A percentile compares a stretch with the other conserved stretches of the same genome.
Evolutionary conservation across 1,140 invertebrate species (phyloP).

Genomic region (Eumeta japonica): DNA sequence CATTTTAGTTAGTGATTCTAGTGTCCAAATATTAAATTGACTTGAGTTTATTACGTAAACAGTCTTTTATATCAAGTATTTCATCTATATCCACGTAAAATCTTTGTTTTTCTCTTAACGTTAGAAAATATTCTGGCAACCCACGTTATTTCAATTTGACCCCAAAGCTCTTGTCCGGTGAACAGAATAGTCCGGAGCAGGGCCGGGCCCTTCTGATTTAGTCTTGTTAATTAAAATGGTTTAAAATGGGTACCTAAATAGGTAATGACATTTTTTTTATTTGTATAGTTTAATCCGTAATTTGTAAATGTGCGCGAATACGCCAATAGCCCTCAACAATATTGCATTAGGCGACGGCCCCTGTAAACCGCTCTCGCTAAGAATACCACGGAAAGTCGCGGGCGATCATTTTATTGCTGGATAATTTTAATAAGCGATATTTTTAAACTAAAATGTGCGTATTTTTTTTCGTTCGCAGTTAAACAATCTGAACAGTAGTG

Average conservation of each 20-base stretch:
- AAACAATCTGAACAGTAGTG: no score
- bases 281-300: no score
- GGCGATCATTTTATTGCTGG: constrained; percentile 32
- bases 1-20: no score
- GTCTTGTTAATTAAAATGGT: constrained; percentile 44
- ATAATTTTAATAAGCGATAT: constrained; percentile 31
- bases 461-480: no score
- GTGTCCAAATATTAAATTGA: no score
- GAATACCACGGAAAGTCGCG: constrained; percentile 49
- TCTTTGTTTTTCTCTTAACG: no score
- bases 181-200: constrained; percentile 47
- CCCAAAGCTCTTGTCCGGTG: constrained; percentile 54
- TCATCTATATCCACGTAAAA: no score
- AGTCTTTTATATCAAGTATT: no score
- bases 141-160: constrained; percentile 53
- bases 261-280: constrained; percentile 40
- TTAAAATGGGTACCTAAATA: constrained; percentile 56
- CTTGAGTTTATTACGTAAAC: no score
- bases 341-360: constrained; percentile 31
- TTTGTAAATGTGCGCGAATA: background rate
- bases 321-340: constrained; percentile 23
- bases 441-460: constrained; percentile 26
- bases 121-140: no score
- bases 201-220: constrained; percentile 52
- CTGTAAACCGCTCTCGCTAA: constrained; percentile 33